A percentile compares a stretch with the other conserved stretches of the same genome.
phyloP scores from a whole-genome alignment of 2,113 vertebrate species.

The Centropus bengalensis region DNA sequence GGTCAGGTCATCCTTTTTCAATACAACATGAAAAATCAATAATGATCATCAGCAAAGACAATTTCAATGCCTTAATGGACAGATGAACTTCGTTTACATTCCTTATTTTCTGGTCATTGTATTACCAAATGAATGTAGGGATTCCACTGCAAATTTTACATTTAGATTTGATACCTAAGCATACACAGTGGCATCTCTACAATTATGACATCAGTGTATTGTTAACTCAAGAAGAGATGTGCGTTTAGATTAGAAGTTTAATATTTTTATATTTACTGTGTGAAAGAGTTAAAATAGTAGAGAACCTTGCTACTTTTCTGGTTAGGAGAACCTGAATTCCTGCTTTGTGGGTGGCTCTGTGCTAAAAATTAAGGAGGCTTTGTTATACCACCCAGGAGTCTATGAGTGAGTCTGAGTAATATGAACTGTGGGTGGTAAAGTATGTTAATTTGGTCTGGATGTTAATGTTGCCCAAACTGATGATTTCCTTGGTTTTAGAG shows the following conservation, averaged over 20 bases:
- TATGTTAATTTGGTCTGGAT: slow-evolving; percentile 24
- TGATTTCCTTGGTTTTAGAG: slow-evolving; percentile 40
- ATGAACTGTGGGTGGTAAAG: slow-evolving; percentile 29
- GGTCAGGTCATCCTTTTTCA: not conserved
- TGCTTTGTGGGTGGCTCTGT: slow-evolving; percentile 1
- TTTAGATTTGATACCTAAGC: not conserved
- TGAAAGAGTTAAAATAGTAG: not conserved
- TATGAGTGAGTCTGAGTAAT: not conserved
- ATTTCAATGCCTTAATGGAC: not conserved
- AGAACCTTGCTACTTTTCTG: not conserved
- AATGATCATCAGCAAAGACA: not conserved
- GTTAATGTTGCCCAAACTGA: not conserved
- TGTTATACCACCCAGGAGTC: not conserved
- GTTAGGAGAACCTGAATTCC: not conserved
- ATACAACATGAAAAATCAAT: not conserved
- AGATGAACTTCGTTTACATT: not conserved
- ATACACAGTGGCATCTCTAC: not conserved
- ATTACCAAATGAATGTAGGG: not conserved
- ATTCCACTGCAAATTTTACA: not conserved
- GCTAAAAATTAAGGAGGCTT: slow-evolving; percentile 23
- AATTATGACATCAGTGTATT: not conserved
- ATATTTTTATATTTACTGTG: not conserved
- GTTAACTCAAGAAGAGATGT: rapidly evolving
- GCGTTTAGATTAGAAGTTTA: not conserved
- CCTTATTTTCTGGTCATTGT: not conserved